Percentiles rank a stretch among this genome's conserved stretches.
phyloP scores from a whole-genome alignment of 2,797 vertebrate species.

The Adelosebastes latens region DNA sequence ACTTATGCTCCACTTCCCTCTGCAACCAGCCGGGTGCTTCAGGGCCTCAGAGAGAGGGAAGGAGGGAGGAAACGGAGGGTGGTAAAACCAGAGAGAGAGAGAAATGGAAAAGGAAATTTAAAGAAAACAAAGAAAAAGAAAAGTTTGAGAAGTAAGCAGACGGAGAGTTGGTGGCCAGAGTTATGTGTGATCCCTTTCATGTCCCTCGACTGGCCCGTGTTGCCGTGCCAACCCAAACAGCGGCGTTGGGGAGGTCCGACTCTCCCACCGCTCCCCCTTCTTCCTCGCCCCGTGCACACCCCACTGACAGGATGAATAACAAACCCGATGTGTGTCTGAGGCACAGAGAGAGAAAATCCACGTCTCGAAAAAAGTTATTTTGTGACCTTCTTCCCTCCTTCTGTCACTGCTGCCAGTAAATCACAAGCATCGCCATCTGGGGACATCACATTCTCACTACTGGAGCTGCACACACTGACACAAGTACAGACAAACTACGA shows the following conservation, averaged over 20 bases:
- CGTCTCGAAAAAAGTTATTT: conserved; percentile 5
- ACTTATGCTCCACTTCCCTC: conserved; percentile 68
- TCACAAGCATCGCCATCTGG: conserved; percentile 41
- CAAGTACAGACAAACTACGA: conserved; percentile 42
- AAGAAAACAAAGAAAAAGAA: conserved; percentile 56
- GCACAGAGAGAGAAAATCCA: conserved; percentile 29
- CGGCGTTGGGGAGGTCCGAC: conserved; percentile 70
- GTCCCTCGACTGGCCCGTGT: conserved; percentile 67
- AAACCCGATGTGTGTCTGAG: conserved; percentile 59
- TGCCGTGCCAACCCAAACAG: conserved; percentile 79
- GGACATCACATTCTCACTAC: conserved; percentile 35
- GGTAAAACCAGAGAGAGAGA: neutral
- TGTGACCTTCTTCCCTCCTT: conserved; percentile 21
- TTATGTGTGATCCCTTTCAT: conserved; percentile 74
- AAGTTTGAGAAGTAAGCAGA: conserved; percentile 55
- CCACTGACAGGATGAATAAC: conserved; percentile 77
- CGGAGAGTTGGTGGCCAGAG: conserved; percentile 56
- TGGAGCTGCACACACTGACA: conserved; percentile 42
- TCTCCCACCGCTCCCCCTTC: conserved; percentile 46
- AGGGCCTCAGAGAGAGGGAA: conserved; percentile 16
- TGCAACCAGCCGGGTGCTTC: conserved; percentile 43
- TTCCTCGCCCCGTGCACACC: conserved; percentile 51
- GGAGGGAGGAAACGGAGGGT: neutral
- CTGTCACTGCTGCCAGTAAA: conserved; percentile 46
- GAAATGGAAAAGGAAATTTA: conserved; percentile 49